phyloP scores from a whole-genome alignment of 2,113 vertebrate genomes.

The Lasiurus cinereus region DNA sequence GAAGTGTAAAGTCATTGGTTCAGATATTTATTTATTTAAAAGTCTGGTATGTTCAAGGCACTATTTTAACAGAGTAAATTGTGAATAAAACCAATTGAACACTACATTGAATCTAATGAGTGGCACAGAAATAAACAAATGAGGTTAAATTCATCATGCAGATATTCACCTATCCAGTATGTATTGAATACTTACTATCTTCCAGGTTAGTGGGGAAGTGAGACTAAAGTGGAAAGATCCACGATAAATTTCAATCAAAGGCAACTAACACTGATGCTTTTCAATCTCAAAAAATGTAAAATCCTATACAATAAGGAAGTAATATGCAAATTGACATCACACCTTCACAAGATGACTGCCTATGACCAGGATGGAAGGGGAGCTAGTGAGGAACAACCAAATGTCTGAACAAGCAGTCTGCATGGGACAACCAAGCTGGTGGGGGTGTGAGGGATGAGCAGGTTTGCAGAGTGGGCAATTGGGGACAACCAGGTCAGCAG shows the following conservation, averaged over 20 bases:
- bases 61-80: background rate
- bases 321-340: no score
- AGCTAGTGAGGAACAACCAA: no score
- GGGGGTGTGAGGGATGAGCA: no score
- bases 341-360: no score
- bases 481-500: no score
- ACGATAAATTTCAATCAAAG: background rate
- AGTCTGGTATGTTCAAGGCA: background rate
- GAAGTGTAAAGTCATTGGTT: background rate
- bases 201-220: accelerated
- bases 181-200: background rate
- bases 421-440: no score
- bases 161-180: background rate
- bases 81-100: background rate
- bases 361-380: no score
- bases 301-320: background rate
- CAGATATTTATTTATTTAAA: background rate
- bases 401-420: no score
- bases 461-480: no score
- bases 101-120: background rate
- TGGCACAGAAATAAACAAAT: background rate
- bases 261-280: background rate
- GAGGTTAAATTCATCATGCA: background rate
- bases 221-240: background rate
- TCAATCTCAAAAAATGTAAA: background rate